These are phyloP conservation scores for Psilopsiagon aymara DNA, from an alignment of 2,113 vertebrate species.

Conservation along the genomic window DNA sequence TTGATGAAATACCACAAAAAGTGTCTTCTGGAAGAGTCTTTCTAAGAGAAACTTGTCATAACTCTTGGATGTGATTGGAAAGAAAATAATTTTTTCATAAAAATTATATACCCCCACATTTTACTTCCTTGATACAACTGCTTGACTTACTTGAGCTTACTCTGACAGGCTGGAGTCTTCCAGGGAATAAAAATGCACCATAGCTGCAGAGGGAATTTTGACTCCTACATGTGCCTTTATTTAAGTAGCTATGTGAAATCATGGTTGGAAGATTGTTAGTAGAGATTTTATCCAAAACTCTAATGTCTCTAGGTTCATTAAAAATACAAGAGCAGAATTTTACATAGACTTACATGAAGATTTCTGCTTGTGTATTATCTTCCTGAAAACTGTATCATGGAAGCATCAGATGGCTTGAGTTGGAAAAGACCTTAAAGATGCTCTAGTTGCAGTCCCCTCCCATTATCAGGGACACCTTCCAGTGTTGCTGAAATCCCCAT, in stretches of 20 bases:
- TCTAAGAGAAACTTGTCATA: neutral
- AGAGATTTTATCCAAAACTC: neutral
- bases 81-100: neutral
- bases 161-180: neutral
- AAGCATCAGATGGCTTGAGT: neutral
- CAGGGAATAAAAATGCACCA: neutral
- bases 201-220: neutral
- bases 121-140: neutral
- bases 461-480: neutral
- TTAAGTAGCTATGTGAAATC: neutral
- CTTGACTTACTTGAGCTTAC: neutral
- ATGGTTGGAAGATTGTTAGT: neutral
- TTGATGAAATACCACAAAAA: neutral
- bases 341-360: neutral
- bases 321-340: neutral
- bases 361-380: neutral
- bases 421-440: neutral
- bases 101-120: neutral
- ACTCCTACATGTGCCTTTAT: neutral
- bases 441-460: neutral
- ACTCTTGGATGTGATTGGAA: neutral
- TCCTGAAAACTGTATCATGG: neutral
- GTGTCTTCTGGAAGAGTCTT: neutral
- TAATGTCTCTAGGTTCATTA: neutral
- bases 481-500: neutral